Evolutionary conservation across 2,113 vertebrate genomes (phyloP).

Genomic region (Pteruthius melanotis): DNA sequence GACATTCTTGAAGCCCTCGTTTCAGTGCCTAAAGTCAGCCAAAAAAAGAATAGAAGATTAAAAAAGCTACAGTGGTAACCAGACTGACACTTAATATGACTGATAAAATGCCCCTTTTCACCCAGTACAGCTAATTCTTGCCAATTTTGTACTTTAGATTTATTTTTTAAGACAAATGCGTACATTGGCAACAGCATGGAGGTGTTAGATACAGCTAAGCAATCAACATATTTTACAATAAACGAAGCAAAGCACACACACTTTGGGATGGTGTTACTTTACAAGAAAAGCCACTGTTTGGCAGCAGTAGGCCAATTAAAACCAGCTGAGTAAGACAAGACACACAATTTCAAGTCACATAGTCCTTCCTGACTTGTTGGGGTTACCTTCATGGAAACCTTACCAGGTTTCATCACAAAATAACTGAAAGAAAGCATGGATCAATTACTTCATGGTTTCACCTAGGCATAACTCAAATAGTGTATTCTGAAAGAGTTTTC

Average conservation of each 20-base stretch:
- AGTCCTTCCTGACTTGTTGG: constrained; percentile 54
- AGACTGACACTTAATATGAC: constrained; percentile 65
- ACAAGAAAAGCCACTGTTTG: constrained; percentile 67
- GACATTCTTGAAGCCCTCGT: constrained; percentile 88
- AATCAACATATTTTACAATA: constrained; percentile 68
- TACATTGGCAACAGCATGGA: constrained; percentile 61
- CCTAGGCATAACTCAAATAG: constrained; percentile 22
- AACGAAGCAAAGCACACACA: constrained; percentile 71
- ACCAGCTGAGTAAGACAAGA: constrained; percentile 61
- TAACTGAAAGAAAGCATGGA: constrained; percentile 65
- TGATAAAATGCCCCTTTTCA: constrained; percentile 61
- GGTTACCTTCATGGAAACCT: constrained; percentile 67
- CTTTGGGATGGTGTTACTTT: constrained; percentile 62
- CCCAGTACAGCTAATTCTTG: constrained; percentile 57
- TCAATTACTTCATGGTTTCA: constrained; percentile 53
- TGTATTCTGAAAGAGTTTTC: constrained; percentile 4
- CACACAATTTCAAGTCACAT: constrained; percentile 63
- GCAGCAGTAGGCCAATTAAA: constrained; percentile 53
- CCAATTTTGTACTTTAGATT: constrained; percentile 58
- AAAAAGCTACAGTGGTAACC: constrained; percentile 65
- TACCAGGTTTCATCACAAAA: constrained; percentile 66
- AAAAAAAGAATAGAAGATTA: constrained; percentile 70
- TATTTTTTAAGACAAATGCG: constrained; percentile 49
- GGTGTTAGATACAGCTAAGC: constrained; percentile 71
- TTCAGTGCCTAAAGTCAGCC: constrained; percentile 87